Percentiles rank a stretch among this genome's conserved stretches.
Evolutionary conservation across 2,797 vertebrate genomes (phyloP).

Genomic region (Sebastes reedi): DNA sequence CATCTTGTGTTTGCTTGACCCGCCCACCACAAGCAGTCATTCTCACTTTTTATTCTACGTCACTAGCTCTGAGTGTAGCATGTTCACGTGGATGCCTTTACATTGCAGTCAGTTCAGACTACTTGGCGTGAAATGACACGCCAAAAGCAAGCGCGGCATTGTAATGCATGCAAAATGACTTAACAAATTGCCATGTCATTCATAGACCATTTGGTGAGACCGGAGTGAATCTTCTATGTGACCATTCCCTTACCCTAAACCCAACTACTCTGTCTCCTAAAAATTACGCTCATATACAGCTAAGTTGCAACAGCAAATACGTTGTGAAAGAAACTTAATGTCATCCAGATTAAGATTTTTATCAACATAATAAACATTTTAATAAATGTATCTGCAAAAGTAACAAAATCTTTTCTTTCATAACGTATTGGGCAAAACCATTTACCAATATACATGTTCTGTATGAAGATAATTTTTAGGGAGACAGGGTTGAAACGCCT

Average conservation of each 20-base stretch:
- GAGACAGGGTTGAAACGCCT: constrained; percentile 16
- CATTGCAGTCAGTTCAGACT: neutral
- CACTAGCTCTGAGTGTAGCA: neutral
- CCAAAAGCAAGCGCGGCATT: neutral
- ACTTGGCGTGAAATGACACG: neutral
- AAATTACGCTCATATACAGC: neutral
- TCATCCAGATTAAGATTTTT: neutral
- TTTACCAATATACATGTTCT: neutral
- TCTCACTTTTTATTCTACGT: neutral
- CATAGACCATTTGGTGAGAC: neutral
- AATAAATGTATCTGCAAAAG: neutral
- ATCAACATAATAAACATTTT: neutral
- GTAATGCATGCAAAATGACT: neutral
- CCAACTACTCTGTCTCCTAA: constrained; percentile 2
- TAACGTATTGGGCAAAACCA: neutral
- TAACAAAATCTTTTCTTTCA: neutral
- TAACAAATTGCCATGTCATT: neutral
- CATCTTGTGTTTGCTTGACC: neutral
- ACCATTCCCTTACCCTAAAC: neutral
- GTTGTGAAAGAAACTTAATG: neutral
- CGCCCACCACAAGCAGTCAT: too few relatives aligned
- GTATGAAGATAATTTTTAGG: neutral
- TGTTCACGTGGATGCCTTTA: neutral
- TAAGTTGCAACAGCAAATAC: neutral
- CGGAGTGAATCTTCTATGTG: neutral